Percentiles rank a stretch among this genome's conserved stretches.
Conservation (phyloP, 1,140 invertebrate genomes). For the Parasteatoda tepidariorum region DNA sequence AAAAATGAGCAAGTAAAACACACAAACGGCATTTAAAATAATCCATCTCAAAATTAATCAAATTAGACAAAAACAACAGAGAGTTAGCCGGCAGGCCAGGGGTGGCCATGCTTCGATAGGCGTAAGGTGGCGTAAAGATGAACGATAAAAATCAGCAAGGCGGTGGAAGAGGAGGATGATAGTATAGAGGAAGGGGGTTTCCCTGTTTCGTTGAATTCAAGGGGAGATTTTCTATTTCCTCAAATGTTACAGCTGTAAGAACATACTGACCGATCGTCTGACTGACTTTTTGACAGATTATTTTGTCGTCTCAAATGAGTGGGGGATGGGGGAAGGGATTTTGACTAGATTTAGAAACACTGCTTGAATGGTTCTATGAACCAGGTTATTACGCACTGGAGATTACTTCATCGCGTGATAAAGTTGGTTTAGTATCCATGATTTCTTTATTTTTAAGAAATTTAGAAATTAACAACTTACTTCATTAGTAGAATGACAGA, state of each 20-base stretch:
- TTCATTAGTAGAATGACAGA: no score
- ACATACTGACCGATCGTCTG: constrained; percentile 54
- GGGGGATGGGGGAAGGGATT: neutral
- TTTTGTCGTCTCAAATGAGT: constrained; percentile 4
- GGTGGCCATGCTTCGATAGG: constrained; percentile 42
- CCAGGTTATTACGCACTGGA: constrained; percentile 49
- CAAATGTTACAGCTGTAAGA: neutral
- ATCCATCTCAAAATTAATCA: neutral
- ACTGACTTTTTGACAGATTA: constrained; percentile 54
- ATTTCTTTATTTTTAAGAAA: neutral
- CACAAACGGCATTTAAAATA: no score
- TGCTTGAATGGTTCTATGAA: constrained; percentile 47
- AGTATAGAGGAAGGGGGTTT: constrained; percentile 9
- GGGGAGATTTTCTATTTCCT: constrained; percentile 27
- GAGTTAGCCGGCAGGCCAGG: neutral
- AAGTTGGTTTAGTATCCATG: neutral
- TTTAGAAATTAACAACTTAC: no score
- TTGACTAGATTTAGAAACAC: constrained; percentile 37
- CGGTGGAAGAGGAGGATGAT: constrained; percentile 4
- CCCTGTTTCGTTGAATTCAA: constrained; percentile 44
- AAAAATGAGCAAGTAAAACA: no score
- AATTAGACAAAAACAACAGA: neutral
- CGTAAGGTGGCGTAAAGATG: constrained; percentile 50
- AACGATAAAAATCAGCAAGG: constrained; percentile 40
- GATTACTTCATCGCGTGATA: neutral